Evolutionary conservation across 2,888 invertebrate genomes (phyloP), one percentile per base, ranked within the genome.

Genomic region (Erannis defoliaria): DNA sequence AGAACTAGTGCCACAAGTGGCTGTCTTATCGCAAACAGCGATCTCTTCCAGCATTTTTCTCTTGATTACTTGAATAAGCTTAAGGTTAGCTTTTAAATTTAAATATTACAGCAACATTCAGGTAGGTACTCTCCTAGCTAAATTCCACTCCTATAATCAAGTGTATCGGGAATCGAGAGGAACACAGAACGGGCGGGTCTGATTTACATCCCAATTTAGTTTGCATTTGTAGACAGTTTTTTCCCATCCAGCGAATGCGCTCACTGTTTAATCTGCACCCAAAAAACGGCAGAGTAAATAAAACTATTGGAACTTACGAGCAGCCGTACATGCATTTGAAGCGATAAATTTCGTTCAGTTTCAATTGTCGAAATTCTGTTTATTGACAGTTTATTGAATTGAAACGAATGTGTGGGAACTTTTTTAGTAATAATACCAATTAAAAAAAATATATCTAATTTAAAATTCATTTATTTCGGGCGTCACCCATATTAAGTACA

Each of bases 151-250:
- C 69, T 73, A 82, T 86, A 87, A 88, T 88, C 87, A 88, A 87
- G 82, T 86, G 84, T 83, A 84, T 86, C 77, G 81, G 76, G 76
- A 80, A 80, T 81, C 74, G 78, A 75, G 76, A 69, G 74, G 70
- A 80, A 87, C 87, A 84, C 69, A 73, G 74, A 85, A 85, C 82
- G 80, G 88, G 88, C 83, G 86, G 86, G 74, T 79, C 84, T 84
- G 86, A 89, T 89, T 86, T 88, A 88, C 86, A 88, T 87, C 84
- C 81, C 86, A 86, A 86, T 88, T 85, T 85, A 81, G 84, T 85
- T 86, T 82, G 81, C 84, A 85, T 86, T 84, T 75, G 70, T 75
- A 75, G 73, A 71, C 80, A 79, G 81, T 85, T 86, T 86, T 85
- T 85, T 82, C 74, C 75, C 75, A 71, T 68, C 71, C 26, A 72